These are phyloP conservation scores for Spea bombifrons DNA, from an alignment of 2,113 vertebrate species.

Conservation along the genomic window DNA sequence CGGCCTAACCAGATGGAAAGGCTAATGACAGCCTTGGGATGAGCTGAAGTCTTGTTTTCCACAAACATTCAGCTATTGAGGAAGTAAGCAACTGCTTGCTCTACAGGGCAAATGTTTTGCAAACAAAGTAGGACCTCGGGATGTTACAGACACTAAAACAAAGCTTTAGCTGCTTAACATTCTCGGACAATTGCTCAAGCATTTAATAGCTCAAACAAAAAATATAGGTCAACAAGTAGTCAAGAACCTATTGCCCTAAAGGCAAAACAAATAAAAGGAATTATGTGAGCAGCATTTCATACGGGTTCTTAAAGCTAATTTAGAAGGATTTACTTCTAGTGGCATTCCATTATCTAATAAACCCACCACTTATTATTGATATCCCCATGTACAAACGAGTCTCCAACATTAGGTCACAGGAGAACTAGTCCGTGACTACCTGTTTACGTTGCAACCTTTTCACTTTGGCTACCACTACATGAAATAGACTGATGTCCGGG, in stretches of 20 bases:
- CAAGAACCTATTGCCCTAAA: background rate
- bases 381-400: no score
- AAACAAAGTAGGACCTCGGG: background rate
- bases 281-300: conserved; percentile 6
- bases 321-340: no score
- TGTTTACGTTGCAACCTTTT: no score
- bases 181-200: background rate
- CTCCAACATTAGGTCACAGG: no score
- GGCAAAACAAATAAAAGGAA: conserved; percentile 9
- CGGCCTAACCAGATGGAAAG: background rate
- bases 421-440: no score
- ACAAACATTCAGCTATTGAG: background rate
- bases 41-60: background rate
- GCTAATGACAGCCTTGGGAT: background rate
- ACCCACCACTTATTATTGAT: no score
- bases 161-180: conserved; percentile 6
- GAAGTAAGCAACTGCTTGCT: conserved; percentile 14
- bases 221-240: conserved; percentile 29
- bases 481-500: no score
- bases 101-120: background rate
- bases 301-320: no score
- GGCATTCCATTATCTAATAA: no score
- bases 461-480: no score
- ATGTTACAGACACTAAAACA: background rate
- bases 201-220: conserved; percentile 21